Conservation (phyloP, 2,797 vertebrate genomes). For the Syncerus caffer region DNA sequence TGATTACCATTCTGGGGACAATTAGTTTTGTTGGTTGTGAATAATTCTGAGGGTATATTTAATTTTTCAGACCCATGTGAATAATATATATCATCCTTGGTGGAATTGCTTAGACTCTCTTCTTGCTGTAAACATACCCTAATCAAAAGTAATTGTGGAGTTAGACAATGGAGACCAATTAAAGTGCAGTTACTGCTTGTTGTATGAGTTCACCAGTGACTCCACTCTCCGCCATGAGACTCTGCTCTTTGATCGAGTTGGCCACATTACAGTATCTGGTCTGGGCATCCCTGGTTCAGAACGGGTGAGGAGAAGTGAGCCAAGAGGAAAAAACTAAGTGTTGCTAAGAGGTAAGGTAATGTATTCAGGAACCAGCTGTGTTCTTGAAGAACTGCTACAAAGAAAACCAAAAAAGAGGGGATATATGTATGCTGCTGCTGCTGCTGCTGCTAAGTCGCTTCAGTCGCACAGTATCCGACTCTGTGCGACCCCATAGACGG, state of each 20-base stretch:
- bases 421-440: no score
- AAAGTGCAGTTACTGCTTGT: not conserved
- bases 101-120: not conserved
- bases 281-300: not conserved
- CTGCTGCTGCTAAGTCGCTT: no score
- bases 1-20: conserved; percentile 52
- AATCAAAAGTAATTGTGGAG: conserved; percentile 55
- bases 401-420: not conserved
- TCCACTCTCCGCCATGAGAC: not conserved
- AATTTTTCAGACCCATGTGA: conserved; percentile 52
- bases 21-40: conserved; percentile 50
- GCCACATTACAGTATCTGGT: not conserved
- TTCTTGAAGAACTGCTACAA: not conserved
- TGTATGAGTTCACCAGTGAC: not conserved
- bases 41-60: conserved; percentile 64
- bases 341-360: not conserved
- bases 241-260: not conserved
- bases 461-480: no score
- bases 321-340: not conserved
- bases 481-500: no score
- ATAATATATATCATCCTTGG: conserved; percentile 57
- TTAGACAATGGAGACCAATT: conserved; percentile 37
- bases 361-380: not conserved
- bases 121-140: conserved; percentile 45
- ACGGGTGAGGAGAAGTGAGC: not conserved